Base-by-base conservation (phyloP, 2,888 invertebrate genomes). In the Ischnura elegans region DNA sequence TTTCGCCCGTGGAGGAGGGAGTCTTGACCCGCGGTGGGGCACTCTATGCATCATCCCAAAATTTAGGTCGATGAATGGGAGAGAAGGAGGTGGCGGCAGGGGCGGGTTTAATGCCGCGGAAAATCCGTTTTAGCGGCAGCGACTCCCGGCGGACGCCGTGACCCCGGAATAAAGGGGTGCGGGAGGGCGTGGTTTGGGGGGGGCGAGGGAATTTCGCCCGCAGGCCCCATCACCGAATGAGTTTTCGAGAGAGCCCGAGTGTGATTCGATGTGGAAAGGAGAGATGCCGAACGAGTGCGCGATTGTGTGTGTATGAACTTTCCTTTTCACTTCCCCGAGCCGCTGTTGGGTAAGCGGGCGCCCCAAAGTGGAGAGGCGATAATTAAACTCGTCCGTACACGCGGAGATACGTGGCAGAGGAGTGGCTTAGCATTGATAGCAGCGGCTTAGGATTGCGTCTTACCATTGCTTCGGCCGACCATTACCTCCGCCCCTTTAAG, bases 261-360 rank as follows among this genome's bases (percentile, higher is more conserved):
- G 61, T 42, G 45, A 85, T 21, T 43, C 42, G 45, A 21, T 43
- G 45, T 43, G 86, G 45, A 36, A 25, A 13, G 25, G 43, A 36
- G n/a, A 25, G 86, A 43, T n/a, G 46, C 19, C 6, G 46, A 46
- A 25, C 45, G 25, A 46, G 46, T 42, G 86, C n/a, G 86, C 86
- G 46, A 86, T 86, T 51, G 51, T 51, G 45, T 46, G 86, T 85
- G 85, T 85, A 45, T 46, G 86, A 86, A n/a, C 86, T 86, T 86
- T 86, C 86, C 45, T 43, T 86, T 86, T 86, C 86, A 86, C 86
- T 86, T 45, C 36, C 51, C n/a, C n/a, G n/a, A n/a, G n/a, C n/a
- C n/a, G n/a, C 61, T 13, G 76, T 10, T 36, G 76, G 25, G 76
- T 76, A 36, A 76, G 36, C 76, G 10, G 76, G 76, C 76, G 76